phyloP scores from a whole-genome alignment of 2,888 invertebrate genomes.

The Dasypolia templi region DNA sequence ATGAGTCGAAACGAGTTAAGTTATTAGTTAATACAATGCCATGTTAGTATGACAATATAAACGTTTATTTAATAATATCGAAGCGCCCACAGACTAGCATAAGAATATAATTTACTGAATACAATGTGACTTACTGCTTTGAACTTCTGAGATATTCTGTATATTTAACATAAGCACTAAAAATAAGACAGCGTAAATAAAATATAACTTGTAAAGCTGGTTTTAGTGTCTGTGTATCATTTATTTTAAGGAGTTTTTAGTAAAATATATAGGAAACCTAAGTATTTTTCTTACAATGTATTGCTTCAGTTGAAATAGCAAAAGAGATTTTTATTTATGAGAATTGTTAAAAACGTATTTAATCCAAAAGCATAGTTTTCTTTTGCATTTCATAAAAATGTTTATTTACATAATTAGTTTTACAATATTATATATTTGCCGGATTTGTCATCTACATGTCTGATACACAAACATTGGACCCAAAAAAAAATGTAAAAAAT shows the following conservation, averaged over 20 bases:
- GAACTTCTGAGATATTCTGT: conserved; percentile 44
- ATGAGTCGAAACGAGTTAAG: not conserved
- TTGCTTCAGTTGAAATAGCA: not conserved
- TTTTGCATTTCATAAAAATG: not conserved
- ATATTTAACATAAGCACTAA: conserved; percentile 42
- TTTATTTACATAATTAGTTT: not conserved
- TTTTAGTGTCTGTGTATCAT: conserved; percentile 45
- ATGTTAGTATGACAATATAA: conserved; percentile 33
- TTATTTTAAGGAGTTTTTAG: not conserved
- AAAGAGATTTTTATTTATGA: not conserved
- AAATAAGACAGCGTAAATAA: conserved; percentile 42
- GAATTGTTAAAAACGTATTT: not conserved
- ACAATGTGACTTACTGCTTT: conserved; percentile 52
- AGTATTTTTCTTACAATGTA: too few relatives aligned
- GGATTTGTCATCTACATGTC: not conserved
- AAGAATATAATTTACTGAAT: conserved; percentile 33
- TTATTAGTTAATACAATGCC: not conserved
- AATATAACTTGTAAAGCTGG: conserved; percentile 15
- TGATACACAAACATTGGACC: conserved; percentile 49
- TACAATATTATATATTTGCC: not conserved
- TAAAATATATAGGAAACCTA: not conserved
- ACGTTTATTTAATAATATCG: conserved; percentile 23
- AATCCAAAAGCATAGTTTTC: not conserved
- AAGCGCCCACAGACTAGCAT: conserved; percentile 55
- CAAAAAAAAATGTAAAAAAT: conserved; percentile 55